These are phyloP conservation scores for Xerus rutilus DNA, from an alignment of 2,797 vertebrate genomes.

Conservation along the genomic window DNA sequence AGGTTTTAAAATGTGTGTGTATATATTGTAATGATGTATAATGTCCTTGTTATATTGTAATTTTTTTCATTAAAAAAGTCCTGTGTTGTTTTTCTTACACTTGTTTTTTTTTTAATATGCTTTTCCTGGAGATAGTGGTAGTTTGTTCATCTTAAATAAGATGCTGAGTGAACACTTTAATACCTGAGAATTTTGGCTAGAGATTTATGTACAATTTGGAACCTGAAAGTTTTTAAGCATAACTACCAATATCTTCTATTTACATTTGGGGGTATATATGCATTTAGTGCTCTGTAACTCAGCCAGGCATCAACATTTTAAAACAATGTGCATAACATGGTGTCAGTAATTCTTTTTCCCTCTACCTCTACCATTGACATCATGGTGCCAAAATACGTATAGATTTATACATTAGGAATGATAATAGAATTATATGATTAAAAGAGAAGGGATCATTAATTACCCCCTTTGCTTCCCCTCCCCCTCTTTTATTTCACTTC, in stretches of 20 bases:
- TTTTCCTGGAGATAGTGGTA: slow-evolving; percentile 55
- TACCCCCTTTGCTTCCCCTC: neutral
- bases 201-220: slow-evolving; percentile 58
- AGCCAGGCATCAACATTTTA: slow-evolving; percentile 57
- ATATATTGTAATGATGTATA: slow-evolving; percentile 80
- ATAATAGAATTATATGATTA: slow-evolving; percentile 52
- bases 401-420: slow-evolving; percentile 54
- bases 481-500: neutral
- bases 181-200: slow-evolving; percentile 65
- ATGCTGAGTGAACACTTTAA: slow-evolving; percentile 69
- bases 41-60: slow-evolving; percentile 83
- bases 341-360: neutral
- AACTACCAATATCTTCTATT: slow-evolving; percentile 35
- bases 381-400: slow-evolving; percentile 7
- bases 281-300: slow-evolving; percentile 23
- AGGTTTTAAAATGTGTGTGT: slow-evolving; percentile 62
- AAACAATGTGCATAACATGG: neutral
- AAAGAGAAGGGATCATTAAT: slow-evolving; percentile 23
- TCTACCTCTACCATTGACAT: neutral
- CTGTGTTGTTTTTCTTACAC: slow-evolving; percentile 68
- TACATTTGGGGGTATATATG: neutral
- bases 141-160: slow-evolving; percentile 68
- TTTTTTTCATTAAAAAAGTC: slow-evolving; percentile 80
- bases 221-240: slow-evolving; percentile 45
- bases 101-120: slow-evolving; percentile 67